These are phyloP conservation scores for Gerris lacustris DNA, from an alignment of 2,888 invertebrate species.

Conservation along the genomic window DNA sequence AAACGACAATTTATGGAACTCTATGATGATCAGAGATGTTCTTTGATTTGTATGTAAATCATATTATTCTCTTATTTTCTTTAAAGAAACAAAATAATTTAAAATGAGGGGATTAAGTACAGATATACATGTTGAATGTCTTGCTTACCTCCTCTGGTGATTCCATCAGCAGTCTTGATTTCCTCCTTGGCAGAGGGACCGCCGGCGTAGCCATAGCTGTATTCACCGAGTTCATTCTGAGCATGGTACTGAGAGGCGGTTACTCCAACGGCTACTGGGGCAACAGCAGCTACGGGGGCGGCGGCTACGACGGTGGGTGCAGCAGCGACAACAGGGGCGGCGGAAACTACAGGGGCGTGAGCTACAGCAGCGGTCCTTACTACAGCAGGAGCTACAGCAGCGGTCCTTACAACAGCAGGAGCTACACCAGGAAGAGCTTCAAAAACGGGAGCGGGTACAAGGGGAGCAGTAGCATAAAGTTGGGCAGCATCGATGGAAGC, in stretches of 20 bases:
- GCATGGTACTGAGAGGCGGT: slow-evolving; percentile 44
- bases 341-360: not conserved
- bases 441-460: slow-evolving; percentile 32
- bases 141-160: slow-evolving; percentile 41
- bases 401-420: slow-evolving; percentile 37
- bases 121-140: too few relatives aligned
- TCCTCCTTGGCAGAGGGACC: slow-evolving; percentile 53
- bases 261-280: slow-evolving; percentile 31
- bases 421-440: slow-evolving; percentile 24
- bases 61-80: too few relatives aligned
- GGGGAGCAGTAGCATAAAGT: slow-evolving; percentile 14
- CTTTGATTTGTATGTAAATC: too few relatives aligned
- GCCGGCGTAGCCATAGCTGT: slow-evolving; percentile 50
- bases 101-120: too few relatives aligned
- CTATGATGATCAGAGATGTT: too few relatives aligned
- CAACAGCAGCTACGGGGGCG: slow-evolving; percentile 37
- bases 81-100: too few relatives aligned
- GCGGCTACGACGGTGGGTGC: slow-evolving; percentile 24
- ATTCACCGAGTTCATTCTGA: slow-evolving; percentile 47
- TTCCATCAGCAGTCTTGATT: slow-evolving; percentile 45
- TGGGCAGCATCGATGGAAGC: slow-evolving; percentile 7
- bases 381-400: slow-evolving; percentile 11
- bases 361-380: slow-evolving; percentile 11
- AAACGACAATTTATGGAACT: too few relatives aligned
- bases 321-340: slow-evolving; percentile 41